Conservation (phyloP, 92 coral and sea anemone genomes). For the Phymanthus crucifer region DNA sequence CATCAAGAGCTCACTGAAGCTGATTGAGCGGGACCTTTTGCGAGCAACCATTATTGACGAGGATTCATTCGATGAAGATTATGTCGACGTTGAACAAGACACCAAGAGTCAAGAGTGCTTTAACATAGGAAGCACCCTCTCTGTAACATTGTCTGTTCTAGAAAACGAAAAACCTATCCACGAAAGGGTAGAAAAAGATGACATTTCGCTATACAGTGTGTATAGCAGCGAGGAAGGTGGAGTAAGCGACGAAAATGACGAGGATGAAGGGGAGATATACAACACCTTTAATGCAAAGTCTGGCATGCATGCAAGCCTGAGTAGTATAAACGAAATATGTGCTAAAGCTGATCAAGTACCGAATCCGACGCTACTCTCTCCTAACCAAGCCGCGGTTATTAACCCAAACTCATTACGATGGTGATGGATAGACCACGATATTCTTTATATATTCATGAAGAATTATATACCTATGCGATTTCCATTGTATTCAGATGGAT, state of each 20-base stretch:
- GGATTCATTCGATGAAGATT: constrained; percentile 15
- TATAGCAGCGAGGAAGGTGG: constrained; percentile 44
- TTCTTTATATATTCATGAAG: no score
- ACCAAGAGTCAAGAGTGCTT: constrained; percentile 29
- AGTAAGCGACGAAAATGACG: constrained; percentile 33
- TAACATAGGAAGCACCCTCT: constrained; percentile 18
- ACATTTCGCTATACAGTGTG: constrained; percentile 20
- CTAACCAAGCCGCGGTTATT: constrained; percentile 8
- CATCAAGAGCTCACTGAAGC: constrained; percentile 23
- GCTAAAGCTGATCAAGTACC: constrained; percentile 17
- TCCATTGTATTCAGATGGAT: no score
- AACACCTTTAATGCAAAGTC: constrained; percentile 27
- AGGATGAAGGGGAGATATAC: constrained; percentile 4
- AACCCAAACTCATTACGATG: constrained; percentile 6
- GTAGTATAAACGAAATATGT: constrained; percentile 34
- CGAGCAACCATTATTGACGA: constrained; percentile 25
- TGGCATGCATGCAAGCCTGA: constrained; percentile 18
- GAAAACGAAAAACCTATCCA: constrained; percentile 19
- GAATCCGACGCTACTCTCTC: constrained; percentile 15
- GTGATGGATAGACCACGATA: neutral
- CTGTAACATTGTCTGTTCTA: constrained; percentile 16
- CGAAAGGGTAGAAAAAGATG: constrained; percentile 24
- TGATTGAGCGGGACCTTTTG: constrained; percentile 40
- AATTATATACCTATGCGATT: no score
- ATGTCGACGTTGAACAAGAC: neutral